Evolutionary conservation across 2,888 invertebrate species (phyloP).

Genomic region (Cantharis rufa): DNA sequence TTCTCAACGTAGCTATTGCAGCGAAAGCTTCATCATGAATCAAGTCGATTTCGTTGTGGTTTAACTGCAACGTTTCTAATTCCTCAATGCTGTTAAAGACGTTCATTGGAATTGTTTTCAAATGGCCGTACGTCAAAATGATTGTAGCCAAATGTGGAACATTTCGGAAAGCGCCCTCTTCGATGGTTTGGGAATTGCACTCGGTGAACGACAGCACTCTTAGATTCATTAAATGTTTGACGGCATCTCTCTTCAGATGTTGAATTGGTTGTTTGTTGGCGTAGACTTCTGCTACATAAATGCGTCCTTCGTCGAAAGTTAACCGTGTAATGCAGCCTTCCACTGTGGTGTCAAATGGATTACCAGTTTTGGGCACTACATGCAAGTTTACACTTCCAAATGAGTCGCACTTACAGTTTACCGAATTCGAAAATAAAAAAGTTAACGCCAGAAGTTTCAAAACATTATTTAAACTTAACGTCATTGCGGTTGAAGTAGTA

Average conservation of each 20-base stretch:
- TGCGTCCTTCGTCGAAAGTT: background rate
- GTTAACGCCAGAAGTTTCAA: background rate
- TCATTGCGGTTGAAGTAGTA: background rate
- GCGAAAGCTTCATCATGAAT: background rate
- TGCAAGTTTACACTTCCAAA: background rate
- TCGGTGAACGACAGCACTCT: background rate
- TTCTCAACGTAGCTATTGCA: background rate
- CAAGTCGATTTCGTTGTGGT: constrained; percentile 1
- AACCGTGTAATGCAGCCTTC: background rate
- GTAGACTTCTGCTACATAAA: background rate
- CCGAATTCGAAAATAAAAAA: background rate
- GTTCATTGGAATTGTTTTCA: background rate
- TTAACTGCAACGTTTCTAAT: background rate
- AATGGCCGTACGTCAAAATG: background rate
- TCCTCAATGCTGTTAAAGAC: background rate
- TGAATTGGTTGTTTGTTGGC: background rate
- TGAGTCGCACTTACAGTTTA: background rate
- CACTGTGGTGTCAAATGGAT: background rate
- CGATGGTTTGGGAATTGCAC: background rate
- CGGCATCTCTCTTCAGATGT: background rate
- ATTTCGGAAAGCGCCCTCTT: background rate
- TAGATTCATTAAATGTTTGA: background rate
- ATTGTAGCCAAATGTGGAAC: background rate
- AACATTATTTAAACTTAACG: background rate
- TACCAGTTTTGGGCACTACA: background rate